Conservation (phyloP, 1,140 invertebrate species). For the Trypoxylus dichotomus region DNA sequence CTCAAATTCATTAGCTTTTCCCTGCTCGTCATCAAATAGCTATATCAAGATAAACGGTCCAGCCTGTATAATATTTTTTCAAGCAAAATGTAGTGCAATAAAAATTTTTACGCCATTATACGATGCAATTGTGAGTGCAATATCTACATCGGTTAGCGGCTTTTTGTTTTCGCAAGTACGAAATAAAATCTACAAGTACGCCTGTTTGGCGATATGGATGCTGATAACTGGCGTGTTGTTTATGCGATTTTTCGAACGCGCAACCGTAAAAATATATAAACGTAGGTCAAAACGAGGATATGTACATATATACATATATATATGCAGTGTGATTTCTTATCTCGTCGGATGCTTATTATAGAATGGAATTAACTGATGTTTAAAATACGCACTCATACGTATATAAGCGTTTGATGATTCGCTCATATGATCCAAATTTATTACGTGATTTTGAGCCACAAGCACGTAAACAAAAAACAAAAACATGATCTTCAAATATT, state of each 20-base stretch:
- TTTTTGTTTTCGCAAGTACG: neutral
- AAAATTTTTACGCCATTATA: neutral
- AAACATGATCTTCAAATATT: too few relatives aligned
- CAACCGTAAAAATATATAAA: neutral
- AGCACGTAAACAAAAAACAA: too few relatives aligned
- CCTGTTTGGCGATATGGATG: neutral
- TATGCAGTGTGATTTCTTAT: neutral
- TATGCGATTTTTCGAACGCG: neutral
- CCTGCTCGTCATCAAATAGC: too few relatives aligned
- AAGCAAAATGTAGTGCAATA: too few relatives aligned
- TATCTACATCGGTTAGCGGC: neutral
- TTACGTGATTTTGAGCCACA: too few relatives aligned
- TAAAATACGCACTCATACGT: neutral
- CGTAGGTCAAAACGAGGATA: constrained; percentile 1
- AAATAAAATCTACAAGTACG: neutral
- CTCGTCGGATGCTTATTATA: neutral
- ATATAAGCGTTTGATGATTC: neutral
- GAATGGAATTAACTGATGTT: neutral
- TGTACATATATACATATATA: neutral
- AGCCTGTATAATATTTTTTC: too few relatives aligned
- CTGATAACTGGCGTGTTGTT: neutral
- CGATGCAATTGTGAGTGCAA: neutral
- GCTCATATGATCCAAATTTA: too few relatives aligned
- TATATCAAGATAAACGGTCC: too few relatives aligned
- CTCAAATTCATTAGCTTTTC: too few relatives aligned